Base-by-base conservation (phyloP, 2,797 vertebrate genomes). In the Rhinoraja longicauda region DNA sequence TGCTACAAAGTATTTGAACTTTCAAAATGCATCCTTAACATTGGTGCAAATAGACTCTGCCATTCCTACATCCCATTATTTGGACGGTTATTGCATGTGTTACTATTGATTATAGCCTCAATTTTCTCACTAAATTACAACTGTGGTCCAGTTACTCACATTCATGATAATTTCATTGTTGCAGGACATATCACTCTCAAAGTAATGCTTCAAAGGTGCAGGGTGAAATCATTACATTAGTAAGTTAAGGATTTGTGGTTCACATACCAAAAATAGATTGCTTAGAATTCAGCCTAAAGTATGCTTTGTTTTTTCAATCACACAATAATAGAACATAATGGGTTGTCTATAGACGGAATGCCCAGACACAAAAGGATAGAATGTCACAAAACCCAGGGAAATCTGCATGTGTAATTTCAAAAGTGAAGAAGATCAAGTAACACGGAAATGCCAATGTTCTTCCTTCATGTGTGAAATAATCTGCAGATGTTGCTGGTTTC, bases 401-500 rank as follows among this genome's bases (percentile, higher is more conserved):
- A 92, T 92, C 90, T 92, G 90, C 70, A 73, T 53, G 90, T 75
- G 70, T 92, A 92, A 92, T 73, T 92, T 92, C 67, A 92, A 90
- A 73, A 92, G 36, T n/a, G 39, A 73, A 92, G 90, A 92, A 92
- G 90, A 92, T 92, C 90, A 92, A 92, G 45, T 92, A 92, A 92
- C 90, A 72, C 39, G 67, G 70, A 92, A 92, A 92, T 92, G 67
- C 90, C 90, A 92, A 75, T 92, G 70, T 73, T 92, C 64, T 92
- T 92, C 90, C 90, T 92, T 92, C 67, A 92, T 92, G 24, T 92
- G 67, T 92, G 70, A 92, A 88, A 67, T 92, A 92, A 72, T 92
- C 70, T 73, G 70, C 90, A 92, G 90, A 92, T 92, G 90, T 92
- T 92, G 67, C 70, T 72, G 26, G 67, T 53, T 75, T 70, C 90